Conservation (phyloP, 2,797 vertebrate genomes). For the Tadarida brasiliensis region DNA sequence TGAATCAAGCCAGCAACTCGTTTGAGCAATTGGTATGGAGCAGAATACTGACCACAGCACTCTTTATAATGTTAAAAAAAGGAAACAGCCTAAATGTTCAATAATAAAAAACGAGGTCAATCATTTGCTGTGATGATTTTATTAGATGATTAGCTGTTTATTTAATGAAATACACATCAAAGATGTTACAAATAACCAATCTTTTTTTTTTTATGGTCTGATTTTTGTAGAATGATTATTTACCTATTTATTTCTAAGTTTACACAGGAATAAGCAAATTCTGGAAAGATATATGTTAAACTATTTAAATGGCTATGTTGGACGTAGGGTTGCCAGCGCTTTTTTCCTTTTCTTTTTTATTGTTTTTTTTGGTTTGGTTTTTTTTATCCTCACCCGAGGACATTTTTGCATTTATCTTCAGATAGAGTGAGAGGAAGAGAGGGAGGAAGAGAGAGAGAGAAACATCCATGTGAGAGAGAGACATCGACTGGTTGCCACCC, state of each 20-base stretch:
- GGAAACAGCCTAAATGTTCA: background rate
- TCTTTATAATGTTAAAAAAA: background rate
- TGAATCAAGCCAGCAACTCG: background rate
- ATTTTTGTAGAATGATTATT: background rate
- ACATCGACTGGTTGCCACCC: too few species aligned
- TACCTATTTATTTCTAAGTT: background rate
- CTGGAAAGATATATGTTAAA: background rate
- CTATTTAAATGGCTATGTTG: background rate
- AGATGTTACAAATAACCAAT: too few species aligned
- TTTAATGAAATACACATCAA: background rate
- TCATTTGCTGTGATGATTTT: background rate
- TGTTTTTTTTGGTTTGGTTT: background rate
- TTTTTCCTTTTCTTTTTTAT: background rate
- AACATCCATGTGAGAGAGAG: too few species aligned
- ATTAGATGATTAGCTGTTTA: background rate
- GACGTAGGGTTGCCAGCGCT: rapidly evolving
- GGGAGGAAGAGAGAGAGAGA: too few species aligned
- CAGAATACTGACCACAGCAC: rapidly evolving
- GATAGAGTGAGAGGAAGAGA: too few species aligned
- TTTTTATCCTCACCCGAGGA: too few species aligned
- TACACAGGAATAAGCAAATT: background rate
- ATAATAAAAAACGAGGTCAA: background rate
- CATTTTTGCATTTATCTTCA: too few species aligned
- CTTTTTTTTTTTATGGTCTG: background rate
- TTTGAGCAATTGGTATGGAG: rapidly evolving